phyloP scores from a whole-genome alignment of 2,113 vertebrate species.

The Zosterops lateralis region DNA sequence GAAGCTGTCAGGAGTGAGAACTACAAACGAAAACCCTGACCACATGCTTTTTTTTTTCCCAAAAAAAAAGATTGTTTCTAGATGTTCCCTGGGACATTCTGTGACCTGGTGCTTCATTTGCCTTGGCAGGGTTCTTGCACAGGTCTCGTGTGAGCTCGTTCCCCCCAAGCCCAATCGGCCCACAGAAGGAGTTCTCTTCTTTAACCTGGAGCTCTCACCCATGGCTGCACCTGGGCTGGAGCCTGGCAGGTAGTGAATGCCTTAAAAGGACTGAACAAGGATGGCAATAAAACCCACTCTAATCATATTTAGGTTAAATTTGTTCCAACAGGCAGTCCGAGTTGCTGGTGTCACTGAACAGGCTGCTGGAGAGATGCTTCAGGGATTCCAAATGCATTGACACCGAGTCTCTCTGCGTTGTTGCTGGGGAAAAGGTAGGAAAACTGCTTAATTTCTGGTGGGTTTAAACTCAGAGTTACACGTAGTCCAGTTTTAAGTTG shows the following conservation, averaged over 20 bases:
- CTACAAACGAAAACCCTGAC: background rate
- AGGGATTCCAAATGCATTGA: conserved; percentile 95
- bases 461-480: background rate
- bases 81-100: fast-evolving
- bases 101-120: background rate
- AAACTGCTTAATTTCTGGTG: background rate
- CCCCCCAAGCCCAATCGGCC: conserved; percentile 89
- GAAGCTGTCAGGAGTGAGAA: background rate
- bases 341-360: conserved; percentile 88
- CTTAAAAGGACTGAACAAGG: background rate
- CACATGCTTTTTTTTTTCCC: background rate
- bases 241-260: conserved; percentile 82
- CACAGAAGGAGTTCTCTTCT: conserved; percentile 92
- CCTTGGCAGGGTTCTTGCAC: conserved; percentile 86
- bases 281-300: background rate
- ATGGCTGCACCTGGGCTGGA: conserved; percentile 96
- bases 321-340: conserved; percentile 85
- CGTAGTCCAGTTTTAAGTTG: background rate
- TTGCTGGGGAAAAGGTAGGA: conserved; percentile 93
- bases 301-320: background rate
- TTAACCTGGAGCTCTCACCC: conserved; percentile 92
- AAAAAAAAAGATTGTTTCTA: background rate
- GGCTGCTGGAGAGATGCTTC: conserved; percentile 90
- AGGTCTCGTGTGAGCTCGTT: conserved; percentile 94
- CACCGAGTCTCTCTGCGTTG: conserved; percentile 93